Conservation (phyloP, 2,113 vertebrate genomes). For the Rattus rattus region DNA sequence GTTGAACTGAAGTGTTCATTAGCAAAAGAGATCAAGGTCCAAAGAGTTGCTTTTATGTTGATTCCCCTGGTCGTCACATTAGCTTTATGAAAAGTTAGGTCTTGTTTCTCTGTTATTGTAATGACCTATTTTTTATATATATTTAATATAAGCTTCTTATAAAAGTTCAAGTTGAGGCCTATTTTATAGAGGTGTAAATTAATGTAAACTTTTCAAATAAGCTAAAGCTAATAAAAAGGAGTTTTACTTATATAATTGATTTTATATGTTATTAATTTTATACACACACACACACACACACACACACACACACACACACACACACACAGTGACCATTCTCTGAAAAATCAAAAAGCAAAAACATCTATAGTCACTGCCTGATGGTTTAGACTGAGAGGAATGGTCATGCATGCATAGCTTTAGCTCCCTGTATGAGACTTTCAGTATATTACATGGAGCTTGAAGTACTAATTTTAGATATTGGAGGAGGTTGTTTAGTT, state of each 20-base stretch:
- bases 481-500: not conserved
- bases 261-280: too few relatives aligned
- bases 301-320: not conserved
- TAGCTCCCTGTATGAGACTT: not conserved
- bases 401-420: not conserved
- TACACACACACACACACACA: not conserved
- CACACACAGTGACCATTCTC: not conserved
- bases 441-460: not conserved
- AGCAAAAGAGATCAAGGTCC: not conserved
- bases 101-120: not conserved
- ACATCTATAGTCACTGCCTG: not conserved
- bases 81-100: not conserved
- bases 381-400: not conserved
- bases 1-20: not conserved
- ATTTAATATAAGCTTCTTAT: not conserved
- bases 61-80: not conserved
- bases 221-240: not conserved
- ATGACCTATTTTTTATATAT: not conserved
- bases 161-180: not conserved
- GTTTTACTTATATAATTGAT: not conserved
- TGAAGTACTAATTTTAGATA: not conserved
- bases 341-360: conserved; percentile 26
- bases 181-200: not conserved
- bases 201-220: not conserved
- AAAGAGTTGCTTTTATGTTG: not conserved